These are phyloP conservation scores for Drosophila erecta DNA, from an alignment of 1,140 invertebrate genomes.

Conservation along the genomic window DNA sequence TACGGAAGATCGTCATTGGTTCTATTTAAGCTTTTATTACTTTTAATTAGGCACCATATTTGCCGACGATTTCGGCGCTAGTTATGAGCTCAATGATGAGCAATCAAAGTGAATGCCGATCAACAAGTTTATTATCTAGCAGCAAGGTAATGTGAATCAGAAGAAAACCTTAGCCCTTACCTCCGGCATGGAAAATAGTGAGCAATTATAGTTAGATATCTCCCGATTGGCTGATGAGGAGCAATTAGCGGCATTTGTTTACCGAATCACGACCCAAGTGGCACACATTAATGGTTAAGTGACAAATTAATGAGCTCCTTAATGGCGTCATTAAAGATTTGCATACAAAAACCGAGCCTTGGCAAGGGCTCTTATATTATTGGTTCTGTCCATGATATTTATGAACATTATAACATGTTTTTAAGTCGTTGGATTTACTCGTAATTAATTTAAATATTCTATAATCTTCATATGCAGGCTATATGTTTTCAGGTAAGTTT, in stretches of 20 bases:
- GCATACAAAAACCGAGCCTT: conserved; percentile 24
- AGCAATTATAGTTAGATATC: conserved; percentile 52
- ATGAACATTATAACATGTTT: not conserved
- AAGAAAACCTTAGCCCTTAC: conserved; percentile 41
- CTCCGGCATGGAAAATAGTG: conserved; percentile 51
- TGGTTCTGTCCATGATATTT: conserved; percentile 2
- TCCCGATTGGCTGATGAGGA: conserved; percentile 25
- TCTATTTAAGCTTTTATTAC: conserved; percentile 39
- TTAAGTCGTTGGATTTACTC: not conserved
- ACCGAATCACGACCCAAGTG: conserved; percentile 26
- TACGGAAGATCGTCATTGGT: conserved; percentile 65
- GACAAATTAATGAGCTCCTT: conserved; percentile 64
- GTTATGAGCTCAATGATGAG: conserved; percentile 55
- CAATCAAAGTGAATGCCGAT: conserved; percentile 57
- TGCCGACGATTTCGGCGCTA: conserved; percentile 44
- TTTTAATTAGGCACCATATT: conserved; percentile 75
- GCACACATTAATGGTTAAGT: conserved; percentile 47
- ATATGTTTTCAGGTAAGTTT: too few species aligned
- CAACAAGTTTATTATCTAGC: conserved; percentile 62
- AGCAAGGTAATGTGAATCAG: conserved; percentile 59
- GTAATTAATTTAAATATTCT: not conserved
- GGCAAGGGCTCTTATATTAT: conserved; percentile 1
- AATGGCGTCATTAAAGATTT: conserved; percentile 51
- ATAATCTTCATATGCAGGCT: not conserved
- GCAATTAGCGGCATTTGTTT: conserved; percentile 77